A percentile compares a stretch with the other conserved stretches of the same genome.
Evolutionary conservation across 2,797 vertebrate genomes (phyloP).

Genomic region (Poliocrania exsul): DNA sequence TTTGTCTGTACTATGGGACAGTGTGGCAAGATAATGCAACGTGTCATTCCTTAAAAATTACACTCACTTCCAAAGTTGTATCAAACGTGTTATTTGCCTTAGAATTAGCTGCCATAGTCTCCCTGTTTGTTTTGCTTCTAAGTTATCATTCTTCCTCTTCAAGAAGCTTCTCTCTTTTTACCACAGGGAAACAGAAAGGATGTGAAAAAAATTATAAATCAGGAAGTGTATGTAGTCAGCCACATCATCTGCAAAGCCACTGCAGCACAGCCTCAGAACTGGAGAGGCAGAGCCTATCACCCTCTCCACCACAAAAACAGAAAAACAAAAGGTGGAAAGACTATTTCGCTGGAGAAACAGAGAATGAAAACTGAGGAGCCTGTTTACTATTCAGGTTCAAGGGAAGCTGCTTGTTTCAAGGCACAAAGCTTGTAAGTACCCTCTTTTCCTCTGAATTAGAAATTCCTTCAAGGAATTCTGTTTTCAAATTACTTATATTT

Average conservation of each 20-base stretch:
- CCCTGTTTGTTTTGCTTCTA: not conserved
- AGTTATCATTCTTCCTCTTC: not conserved
- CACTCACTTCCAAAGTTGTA: not conserved
- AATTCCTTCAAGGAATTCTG: not conserved
- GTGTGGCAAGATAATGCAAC: not conserved
- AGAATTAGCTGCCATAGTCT: not conserved
- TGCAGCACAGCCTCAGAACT: not conserved
- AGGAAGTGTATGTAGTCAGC: not conserved
- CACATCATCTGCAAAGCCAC: constrained; percentile 5
- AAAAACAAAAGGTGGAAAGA: not conserved
- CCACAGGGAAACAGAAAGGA: not conserved
- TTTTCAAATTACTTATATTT: not conserved
- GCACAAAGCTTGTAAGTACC: not conserved
- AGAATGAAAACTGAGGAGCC: not conserved
- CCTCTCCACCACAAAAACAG: not conserved
- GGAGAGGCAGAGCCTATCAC: not conserved
- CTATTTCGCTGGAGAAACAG: not conserved
- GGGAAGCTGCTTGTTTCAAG: not conserved
- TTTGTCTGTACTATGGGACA: not conserved
- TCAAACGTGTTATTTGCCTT: not conserved
- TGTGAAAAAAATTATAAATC: not conserved
- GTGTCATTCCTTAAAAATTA: not conserved
- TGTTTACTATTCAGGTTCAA: not conserved
- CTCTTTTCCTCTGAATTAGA: not conserved
- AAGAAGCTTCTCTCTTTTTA: not conserved